These are phyloP conservation scores for Avahi laniger DNA, from an alignment of 2,797 vertebrate species.

Conservation along the genomic window DNA sequence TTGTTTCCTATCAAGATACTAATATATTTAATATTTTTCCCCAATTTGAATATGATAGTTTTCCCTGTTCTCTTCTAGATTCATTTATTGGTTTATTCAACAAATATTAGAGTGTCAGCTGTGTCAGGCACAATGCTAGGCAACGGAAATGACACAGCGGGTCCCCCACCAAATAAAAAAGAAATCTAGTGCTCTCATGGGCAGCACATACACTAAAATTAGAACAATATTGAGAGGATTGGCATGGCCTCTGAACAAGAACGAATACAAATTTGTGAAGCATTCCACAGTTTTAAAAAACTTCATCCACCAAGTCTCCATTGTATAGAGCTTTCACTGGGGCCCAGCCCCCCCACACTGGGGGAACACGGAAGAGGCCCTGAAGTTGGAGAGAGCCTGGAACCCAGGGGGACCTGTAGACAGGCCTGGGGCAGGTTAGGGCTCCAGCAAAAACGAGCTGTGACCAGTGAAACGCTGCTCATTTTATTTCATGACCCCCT, in stretches of 20 bases:
- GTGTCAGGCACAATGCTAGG: neutral
- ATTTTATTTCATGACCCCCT: neutral
- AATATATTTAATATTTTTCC: neutral
- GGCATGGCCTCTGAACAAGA: neutral
- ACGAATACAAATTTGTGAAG: neutral
- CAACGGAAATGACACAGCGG: neutral
- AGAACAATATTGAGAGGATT: neutral
- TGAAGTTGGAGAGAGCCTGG: neutral
- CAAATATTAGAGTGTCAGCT: neutral
- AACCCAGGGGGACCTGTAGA: neutral
- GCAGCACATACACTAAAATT: neutral
- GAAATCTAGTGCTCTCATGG: neutral
- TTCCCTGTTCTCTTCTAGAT: neutral
- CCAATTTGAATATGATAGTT: neutral
- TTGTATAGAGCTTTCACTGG: neutral
- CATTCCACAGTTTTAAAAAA: neutral
- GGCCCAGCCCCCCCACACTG: neutral
- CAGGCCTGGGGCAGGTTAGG: neutral
- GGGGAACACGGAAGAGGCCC: neutral
- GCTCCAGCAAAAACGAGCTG: neutral
- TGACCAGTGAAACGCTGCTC: neutral
- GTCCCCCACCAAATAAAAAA: neutral
- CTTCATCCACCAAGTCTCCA: neutral
- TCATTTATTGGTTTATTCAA: neutral
- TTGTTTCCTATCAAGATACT: neutral